phyloP scores from a whole-genome alignment of 2,888 invertebrate species.

The Heteromurus nitidus region DNA sequence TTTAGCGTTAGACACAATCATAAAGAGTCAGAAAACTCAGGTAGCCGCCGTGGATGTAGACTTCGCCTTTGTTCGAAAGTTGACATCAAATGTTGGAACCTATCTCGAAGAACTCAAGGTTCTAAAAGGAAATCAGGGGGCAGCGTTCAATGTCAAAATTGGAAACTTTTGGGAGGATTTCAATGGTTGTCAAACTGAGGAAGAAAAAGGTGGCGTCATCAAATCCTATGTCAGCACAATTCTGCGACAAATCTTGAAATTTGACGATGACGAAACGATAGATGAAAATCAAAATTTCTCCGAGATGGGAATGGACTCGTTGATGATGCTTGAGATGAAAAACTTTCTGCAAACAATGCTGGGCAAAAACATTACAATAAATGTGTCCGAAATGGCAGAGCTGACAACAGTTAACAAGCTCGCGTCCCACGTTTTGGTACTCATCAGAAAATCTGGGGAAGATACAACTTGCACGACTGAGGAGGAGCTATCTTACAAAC shows the following conservation, averaged over 20 bases:
- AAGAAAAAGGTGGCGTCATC: background rate
- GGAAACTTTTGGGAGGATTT: constrained; percentile 54
- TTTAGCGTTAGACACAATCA: constrained; percentile 22
- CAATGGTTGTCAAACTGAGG: constrained; percentile 26
- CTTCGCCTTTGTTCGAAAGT: constrained; percentile 41
- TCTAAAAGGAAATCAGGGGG: constrained; percentile 34
- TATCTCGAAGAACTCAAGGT: constrained; percentile 58
- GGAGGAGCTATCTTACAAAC: background rate
- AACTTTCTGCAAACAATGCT: constrained; percentile 63
- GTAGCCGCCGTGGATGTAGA: constrained; percentile 42
- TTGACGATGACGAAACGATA: constrained; percentile 57
- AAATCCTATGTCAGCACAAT: constrained; percentile 47
- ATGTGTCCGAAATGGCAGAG: constrained; percentile 49
- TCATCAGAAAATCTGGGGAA: constrained; percentile 39
- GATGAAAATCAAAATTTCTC: constrained; percentile 59
- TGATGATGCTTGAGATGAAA: constrained; percentile 66
- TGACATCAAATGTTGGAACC: constrained; percentile 36
- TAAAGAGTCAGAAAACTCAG: constrained; percentile 46
- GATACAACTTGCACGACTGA: background rate
- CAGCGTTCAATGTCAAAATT: constrained; percentile 48
- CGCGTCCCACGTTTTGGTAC: constrained; percentile 20
- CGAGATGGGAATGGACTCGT: constrained; percentile 60
- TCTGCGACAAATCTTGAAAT: constrained; percentile 59
- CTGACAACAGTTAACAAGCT: constrained; percentile 49
- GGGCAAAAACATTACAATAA: constrained; percentile 63